These are phyloP conservation scores for Scaptodrosophila latifasciaeformis DNA, from an alignment of 2,888 invertebrate species.

Conservation along the genomic window DNA sequence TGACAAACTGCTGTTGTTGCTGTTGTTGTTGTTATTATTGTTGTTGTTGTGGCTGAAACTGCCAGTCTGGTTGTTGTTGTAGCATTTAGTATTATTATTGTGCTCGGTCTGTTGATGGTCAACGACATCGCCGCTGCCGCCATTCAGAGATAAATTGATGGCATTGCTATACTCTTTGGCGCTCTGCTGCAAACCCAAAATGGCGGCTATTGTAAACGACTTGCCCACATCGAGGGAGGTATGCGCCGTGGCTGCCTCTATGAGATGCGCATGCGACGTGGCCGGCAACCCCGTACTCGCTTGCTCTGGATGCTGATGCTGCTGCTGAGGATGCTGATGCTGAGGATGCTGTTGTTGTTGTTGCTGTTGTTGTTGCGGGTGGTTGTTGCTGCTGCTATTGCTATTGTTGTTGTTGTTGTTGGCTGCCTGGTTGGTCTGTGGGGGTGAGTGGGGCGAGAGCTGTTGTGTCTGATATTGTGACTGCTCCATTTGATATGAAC, in stretches of 20 bases:
- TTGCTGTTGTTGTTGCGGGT: slow-evolving; percentile 21
- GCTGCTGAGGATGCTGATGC: slow-evolving; percentile 13
- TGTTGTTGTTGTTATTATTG: slow-evolving; percentile 37
- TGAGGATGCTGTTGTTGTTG: slow-evolving; percentile 14
- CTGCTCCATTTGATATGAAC: slow-evolving; percentile 60
- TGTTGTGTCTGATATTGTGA: slow-evolving; percentile 48
- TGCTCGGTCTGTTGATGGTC: no score
- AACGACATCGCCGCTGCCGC: slow-evolving; percentile 35
- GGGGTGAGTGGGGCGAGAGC: slow-evolving; percentile 43
- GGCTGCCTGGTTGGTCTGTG: slow-evolving; percentile 27
- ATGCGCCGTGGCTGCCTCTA: slow-evolving; percentile 68
- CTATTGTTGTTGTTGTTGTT: slow-evolving; percentile 30
- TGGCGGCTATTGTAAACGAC: slow-evolving; percentile 92
- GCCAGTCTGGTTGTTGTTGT: slow-evolving; percentile 31
- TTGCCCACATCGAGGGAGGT: slow-evolving; percentile 77
- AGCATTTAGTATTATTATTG: slow-evolving; percentile 44
- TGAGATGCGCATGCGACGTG: slow-evolving; percentile 66
- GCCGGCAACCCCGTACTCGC: slow-evolving; percentile 29
- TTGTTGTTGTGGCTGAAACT: no score
- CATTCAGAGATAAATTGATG: slow-evolving; percentile 74
- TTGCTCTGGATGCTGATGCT: neutral
- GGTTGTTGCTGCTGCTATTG: slow-evolving; percentile 29
- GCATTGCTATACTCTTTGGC: slow-evolving; percentile 73
- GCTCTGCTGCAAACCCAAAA: slow-evolving; percentile 83
- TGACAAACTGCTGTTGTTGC: slow-evolving; percentile 33